These are phyloP conservation scores for Molossus alvarezi DNA, from an alignment of 2,797 vertebrate genomes.

Conservation along the genomic window DNA sequence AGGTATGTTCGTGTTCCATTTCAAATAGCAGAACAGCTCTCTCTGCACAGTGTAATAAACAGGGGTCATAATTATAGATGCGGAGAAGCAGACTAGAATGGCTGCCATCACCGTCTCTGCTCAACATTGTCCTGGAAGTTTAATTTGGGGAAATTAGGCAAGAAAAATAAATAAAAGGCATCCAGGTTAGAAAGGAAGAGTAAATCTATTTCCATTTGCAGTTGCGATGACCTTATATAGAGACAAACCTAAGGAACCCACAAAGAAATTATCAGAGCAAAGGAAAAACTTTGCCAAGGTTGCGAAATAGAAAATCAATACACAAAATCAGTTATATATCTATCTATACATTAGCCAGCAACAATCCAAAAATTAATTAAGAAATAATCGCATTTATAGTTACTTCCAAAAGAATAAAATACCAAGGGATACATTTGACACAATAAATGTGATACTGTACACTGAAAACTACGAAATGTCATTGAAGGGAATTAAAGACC, in stretches of 20 bases:
- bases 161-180: constrained; percentile 18
- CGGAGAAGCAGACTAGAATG: neutral
- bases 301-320: neutral
- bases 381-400: neutral
- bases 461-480: constrained; percentile 8
- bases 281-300: neutral
- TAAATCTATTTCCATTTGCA: neutral
- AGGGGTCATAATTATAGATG: neutral
- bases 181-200: constrained; percentile 17
- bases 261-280: neutral
- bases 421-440: neutral
- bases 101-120: neutral
- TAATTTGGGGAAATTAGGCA: neutral
- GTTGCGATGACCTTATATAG: neutral
- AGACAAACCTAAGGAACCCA: constrained; percentile 5
- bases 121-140: neutral
- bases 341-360: neutral
- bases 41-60: neutral
- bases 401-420: constrained; percentile 21
- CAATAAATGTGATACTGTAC: neutral
- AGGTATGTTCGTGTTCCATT: constrained; percentile 29
- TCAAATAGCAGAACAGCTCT: constrained; percentile 35
- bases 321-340: constrained; percentile 6
- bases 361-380: neutral
- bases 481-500: neutral